Base-by-base conservation (phyloP, 1,140 invertebrate genomes). In the Lepeophtheirus salmonis region DNA sequence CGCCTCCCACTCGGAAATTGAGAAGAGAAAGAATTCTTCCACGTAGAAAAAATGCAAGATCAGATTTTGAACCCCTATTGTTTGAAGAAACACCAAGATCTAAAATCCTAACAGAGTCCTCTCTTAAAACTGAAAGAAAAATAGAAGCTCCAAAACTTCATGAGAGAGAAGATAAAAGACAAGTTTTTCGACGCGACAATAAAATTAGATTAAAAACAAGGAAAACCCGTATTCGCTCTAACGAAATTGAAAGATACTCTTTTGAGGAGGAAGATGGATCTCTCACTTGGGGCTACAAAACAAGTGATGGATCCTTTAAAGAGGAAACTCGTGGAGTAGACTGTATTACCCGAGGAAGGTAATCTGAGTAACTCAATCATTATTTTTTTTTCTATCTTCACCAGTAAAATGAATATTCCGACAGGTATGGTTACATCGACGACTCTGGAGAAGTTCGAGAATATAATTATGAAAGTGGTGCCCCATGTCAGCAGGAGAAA, bases 201-300 rank as follows among this genome's bases (percentile, higher is more conserved):
- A 41, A 41, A 41, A n/a, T n/a, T 41, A 10, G 6, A 6, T n/a
- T 41, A 6, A 41, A 41, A n/a, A 41, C 6, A 6, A 41, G 30
- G 30, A 6, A n/a, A n/a, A 41, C 6, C 30, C 6, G 6, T n/a
- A 41, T 41, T n/a, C 30, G 30, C n/a, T 41, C 30, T 6, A 41
- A 41, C n/a, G 30, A 41, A 41, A 41, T 41, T 41, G 52, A 54
- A 16, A 20, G 52, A 20, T 54, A 57, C 26, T 20, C 16, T 6
- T 50, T 50, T 23, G 41, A 60, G 26, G 30, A 60, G 3, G 41
- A 49, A 20, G 57, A 60, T 50, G 57, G 57, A 13, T 50, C 41
- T 21, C 17, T 60, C 41, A 60, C 57, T 3, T 60, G 57, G 57
- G 57, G 57, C 2, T 60, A 60, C 23, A 41, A 60, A 22, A 50